Evolutionary conservation across 2,888 invertebrate species (phyloP).

Genomic region (Podabrus alpinus): DNA sequence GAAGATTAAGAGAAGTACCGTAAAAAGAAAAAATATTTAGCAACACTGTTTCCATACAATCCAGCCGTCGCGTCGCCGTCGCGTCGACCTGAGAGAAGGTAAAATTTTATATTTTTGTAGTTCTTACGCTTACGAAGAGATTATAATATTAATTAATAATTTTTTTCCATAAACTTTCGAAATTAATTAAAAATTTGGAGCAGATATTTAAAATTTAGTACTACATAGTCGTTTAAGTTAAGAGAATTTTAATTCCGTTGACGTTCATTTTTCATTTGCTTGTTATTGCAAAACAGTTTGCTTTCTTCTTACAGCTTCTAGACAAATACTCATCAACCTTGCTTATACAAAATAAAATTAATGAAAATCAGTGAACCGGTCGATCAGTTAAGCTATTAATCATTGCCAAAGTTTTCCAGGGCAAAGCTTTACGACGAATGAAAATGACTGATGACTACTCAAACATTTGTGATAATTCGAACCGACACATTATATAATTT

Average conservation of each 20-base stretch:
- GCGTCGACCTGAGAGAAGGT: too few species aligned
- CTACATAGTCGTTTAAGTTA: neutral
- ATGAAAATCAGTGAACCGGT: conserved; percentile 52
- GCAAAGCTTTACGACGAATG: conserved; percentile 35
- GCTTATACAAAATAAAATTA: conserved; percentile 48
- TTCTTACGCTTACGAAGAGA: neutral
- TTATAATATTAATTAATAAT: neutral
- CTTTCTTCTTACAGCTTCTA: conserved; percentile 30
- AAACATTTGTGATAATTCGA: conserved; percentile 35
- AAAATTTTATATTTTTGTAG: neutral
- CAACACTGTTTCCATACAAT: too few species aligned
- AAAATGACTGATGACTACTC: conserved; percentile 42
- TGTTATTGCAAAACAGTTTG: conserved; percentile 20
- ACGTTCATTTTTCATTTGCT: conserved; percentile 21
- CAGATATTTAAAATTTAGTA: neutral
- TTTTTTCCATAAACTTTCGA: neutral
- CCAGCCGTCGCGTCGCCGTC: too few species aligned
- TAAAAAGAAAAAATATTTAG: too few species aligned
- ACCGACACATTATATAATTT: conserved; percentile 22
- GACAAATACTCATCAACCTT: conserved; percentile 41
- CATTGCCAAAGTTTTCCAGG: conserved; percentile 40
- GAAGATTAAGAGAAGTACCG: too few species aligned
- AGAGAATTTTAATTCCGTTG: conserved; percentile 11
- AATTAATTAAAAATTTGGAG: neutral
- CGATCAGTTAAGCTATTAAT: conserved; percentile 51